Conservation (phyloP, 2,888 invertebrate species). For the Capitulum mitella region DNA sequence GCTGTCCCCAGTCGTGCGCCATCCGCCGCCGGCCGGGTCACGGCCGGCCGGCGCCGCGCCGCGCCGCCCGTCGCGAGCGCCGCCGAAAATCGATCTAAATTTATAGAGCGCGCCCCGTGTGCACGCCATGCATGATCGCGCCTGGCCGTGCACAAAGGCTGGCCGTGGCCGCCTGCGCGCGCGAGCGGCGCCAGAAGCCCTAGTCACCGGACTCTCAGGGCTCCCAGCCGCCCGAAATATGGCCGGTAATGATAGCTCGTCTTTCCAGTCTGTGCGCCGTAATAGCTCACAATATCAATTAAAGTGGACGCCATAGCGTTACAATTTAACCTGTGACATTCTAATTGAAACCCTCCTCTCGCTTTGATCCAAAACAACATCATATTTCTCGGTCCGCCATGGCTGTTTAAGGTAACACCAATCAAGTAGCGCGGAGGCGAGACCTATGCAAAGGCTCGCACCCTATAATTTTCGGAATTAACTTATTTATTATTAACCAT, state of each 20-base stretch:
- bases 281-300: neutral
- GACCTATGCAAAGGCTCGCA: neutral
- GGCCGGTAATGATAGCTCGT: conserved; percentile 9
- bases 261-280: neutral
- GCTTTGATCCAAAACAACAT: conserved; percentile 1
- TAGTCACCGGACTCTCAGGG: neutral
- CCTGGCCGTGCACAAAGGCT: neutral
- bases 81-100: neutral
- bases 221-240: neutral
- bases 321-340: conserved; percentile 16
- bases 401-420: conserved; percentile 13
- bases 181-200: neutral
- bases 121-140: neutral
- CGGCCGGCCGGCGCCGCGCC: neutral
- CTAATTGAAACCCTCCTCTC: conserved; percentile 4
- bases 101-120: neutral
- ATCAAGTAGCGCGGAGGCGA: neutral
- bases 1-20: neutral
- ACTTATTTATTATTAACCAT: conserved; percentile 17
- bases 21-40: neutral
- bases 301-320: neutral
- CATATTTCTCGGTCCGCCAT: conserved; percentile 8
- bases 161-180: neutral
- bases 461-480: conserved; percentile 9
- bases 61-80: neutral